Evolutionary conservation across 2,888 invertebrate genomes (phyloP).

Genomic region (Drosophila neonasuta): DNA sequence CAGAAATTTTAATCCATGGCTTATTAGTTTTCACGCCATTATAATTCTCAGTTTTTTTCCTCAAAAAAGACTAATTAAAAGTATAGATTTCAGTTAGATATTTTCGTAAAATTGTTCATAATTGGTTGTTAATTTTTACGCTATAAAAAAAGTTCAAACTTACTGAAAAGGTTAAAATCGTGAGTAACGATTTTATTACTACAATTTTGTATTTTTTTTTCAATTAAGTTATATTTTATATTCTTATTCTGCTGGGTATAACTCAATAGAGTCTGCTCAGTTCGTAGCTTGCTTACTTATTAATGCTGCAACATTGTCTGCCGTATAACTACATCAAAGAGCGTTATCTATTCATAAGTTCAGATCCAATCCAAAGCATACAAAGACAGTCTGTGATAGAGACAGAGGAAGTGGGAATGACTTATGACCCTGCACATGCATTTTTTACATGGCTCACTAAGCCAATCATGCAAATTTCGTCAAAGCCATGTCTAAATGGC

Average conservation of each 20-base stretch:
- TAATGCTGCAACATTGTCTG: background rate
- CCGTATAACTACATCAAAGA: conserved; percentile 11
- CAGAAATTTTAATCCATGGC: too few species aligned
- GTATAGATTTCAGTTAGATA: too few species aligned
- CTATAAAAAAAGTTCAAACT: background rate
- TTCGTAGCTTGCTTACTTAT: background rate
- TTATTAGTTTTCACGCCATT: too few species aligned
- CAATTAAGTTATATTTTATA: background rate
- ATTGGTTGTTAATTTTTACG: too few species aligned
- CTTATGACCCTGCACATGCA: conserved; percentile 57
- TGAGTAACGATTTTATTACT: background rate
- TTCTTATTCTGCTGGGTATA: background rate
- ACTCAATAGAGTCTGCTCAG: background rate
- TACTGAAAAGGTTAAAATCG: background rate
- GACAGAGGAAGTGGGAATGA: conserved; percentile 19
- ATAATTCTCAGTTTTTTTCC: too few species aligned
- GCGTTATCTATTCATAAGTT: conserved; percentile 44
- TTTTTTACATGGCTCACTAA: conserved; percentile 37
- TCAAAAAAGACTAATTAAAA: too few species aligned
- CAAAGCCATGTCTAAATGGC: conserved; percentile 52
- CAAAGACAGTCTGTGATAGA: background rate
- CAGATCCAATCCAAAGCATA: conserved; percentile 24
- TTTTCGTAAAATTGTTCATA: too few species aligned
- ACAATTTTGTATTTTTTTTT: background rate
- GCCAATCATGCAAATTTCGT: conserved; percentile 58